Percentiles rank a stretch among this genome's conserved stretches.
Evolutionary conservation across 2,888 invertebrate species (phyloP).

Genomic region (Ornithoptera priamus): DNA sequence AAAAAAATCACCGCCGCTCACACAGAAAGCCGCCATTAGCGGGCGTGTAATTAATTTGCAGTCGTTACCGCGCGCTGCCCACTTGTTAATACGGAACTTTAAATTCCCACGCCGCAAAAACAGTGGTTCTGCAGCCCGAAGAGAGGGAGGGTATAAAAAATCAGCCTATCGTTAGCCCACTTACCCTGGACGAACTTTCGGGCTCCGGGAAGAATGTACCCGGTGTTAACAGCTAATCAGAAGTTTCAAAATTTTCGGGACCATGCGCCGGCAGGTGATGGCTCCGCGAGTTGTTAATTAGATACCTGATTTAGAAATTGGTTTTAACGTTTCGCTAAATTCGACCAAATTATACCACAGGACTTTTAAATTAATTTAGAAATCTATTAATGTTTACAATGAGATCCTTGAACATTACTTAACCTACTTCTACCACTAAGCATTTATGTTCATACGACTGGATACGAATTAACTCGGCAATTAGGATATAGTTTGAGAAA

Average conservation of each 20-base stretch:
- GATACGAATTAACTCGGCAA: no score
- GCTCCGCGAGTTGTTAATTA: constrained; percentile 23
- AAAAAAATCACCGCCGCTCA: not conserved
- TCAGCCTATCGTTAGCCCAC: constrained; percentile 37
- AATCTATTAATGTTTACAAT: no score
- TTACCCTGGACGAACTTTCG: constrained; percentile 28
- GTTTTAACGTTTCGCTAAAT: not conserved
- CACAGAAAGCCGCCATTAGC: constrained; percentile 21
- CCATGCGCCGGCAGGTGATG: not conserved
- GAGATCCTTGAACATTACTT: no score
- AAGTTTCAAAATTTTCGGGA: constrained; percentile 11
- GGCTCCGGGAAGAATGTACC: constrained; percentile 3
- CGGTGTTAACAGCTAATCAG: constrained; percentile 24
- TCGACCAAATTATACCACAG: not conserved
- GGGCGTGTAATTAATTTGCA: constrained; percentile 17
- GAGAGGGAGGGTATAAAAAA: constrained; percentile 32
- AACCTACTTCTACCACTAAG: no score
- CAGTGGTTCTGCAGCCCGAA: constrained; percentile 26
- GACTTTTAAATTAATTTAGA: not conserved
- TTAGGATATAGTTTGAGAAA: no score
- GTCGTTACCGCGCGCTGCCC: constrained; percentile 16
- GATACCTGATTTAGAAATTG: constrained; percentile 10
- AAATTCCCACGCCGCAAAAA: constrained; percentile 37
- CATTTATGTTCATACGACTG: no score
- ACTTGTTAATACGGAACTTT: constrained; percentile 34